Percentiles rank a stretch among this genome's conserved stretches.
Conservation (phyloP, 2,113 vertebrate genomes). For the Camelus bactrianus region DNA sequence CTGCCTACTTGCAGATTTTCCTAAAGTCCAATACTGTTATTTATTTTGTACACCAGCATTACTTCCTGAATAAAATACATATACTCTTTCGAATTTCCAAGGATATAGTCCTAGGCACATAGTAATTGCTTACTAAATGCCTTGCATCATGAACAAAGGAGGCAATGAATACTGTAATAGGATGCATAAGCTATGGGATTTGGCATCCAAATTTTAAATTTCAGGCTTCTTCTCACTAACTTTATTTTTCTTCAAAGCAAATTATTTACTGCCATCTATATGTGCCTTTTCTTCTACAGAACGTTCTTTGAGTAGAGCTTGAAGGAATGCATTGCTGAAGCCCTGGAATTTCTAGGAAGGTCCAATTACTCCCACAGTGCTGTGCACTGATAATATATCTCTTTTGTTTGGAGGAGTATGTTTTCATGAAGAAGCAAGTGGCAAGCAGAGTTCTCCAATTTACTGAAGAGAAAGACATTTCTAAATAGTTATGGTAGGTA, state of each 20-base stretch:
- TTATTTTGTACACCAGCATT: background rate
- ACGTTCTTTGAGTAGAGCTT: background rate
- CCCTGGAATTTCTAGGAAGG: constrained; percentile 1
- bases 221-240: background rate
- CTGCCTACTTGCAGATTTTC: background rate
- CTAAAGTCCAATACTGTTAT: background rate
- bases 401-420: background rate
- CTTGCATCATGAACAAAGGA: background rate
- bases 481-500: background rate
- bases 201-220: background rate
- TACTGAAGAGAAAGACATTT: constrained; percentile 31
- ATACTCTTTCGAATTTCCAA: background rate
- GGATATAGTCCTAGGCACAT: background rate
- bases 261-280: background rate
- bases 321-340: background rate
- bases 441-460: constrained; percentile 45
- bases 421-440: constrained; percentile 28
- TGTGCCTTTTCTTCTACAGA: background rate
- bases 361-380: background rate
- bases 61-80: background rate
- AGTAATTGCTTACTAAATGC: background rate
- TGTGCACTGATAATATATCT: constrained; percentile 19
- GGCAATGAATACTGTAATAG: background rate
- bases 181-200: background rate
- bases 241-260: background rate